These are phyloP conservation scores for Tachina fera DNA, from an alignment of 2,888 invertebrate genomes.

Conservation along the genomic window DNA sequence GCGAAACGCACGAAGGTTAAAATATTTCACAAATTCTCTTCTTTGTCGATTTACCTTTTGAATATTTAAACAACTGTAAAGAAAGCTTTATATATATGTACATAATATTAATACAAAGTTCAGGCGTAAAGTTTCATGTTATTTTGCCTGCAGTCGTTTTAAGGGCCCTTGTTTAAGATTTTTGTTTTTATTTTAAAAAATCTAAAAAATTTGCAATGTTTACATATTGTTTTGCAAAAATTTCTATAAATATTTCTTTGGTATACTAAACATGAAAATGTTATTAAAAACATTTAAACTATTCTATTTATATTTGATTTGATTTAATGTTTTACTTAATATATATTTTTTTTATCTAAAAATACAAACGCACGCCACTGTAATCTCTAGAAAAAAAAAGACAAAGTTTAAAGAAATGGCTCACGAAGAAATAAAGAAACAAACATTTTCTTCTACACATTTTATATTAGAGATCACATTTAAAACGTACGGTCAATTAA, in stretches of 20 bases:
- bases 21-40: too few relatives aligned
- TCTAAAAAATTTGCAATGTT: slow-evolving; percentile 34
- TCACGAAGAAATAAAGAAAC: background rate
- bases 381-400: slow-evolving; percentile 63
- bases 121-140: too few relatives aligned
- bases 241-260: slow-evolving; percentile 5
- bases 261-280: slow-evolving; percentile 34
- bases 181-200: background rate
- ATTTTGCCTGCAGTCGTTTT: too few relatives aligned
- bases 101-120: too few relatives aligned
- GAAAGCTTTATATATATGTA: too few relatives aligned
- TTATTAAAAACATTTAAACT: slow-evolving; percentile 7
- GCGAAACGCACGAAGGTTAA: too few relatives aligned
- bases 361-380: slow-evolving; percentile 70
- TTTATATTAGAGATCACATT: slow-evolving; percentile 81
- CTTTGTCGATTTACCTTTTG: too few relatives aligned
- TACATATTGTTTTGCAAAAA: slow-evolving; percentile 6
- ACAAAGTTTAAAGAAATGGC: background rate
- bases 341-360: slow-evolving; percentile 30
- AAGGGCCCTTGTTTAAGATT: background rate
- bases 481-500: slow-evolving; percentile 83
- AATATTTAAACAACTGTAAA: too few relatives aligned
- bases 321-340: background rate
- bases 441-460: slow-evolving; percentile 26
- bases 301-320: background rate